Base-by-base conservation (phyloP, 2,888 invertebrate species). In the Xanthorhoe spadicearia region DNA sequence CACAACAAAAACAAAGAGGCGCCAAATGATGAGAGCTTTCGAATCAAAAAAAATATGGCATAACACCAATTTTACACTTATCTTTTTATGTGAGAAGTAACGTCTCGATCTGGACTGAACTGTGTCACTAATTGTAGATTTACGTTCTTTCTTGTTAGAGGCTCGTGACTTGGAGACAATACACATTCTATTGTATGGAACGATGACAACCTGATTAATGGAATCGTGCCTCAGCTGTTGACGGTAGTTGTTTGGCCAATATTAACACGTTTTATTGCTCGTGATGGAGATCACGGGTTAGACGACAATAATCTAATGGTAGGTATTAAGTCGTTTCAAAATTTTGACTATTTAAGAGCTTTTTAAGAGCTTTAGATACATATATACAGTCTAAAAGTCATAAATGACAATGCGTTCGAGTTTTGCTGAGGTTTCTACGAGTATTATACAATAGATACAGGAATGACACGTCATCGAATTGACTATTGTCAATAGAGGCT, bases 151-250 rank as follows among this genome's bases (percentile, higher is more conserved):
- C 48, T 35, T 43, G 38, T 51, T 46, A 28, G 60, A 46, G 46
- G 60, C 23, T 66, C 66, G 61, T 66, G 66, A 61, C 61, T 48
- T 8, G 28, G 18, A 57, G 49, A 61, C 53, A 66, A 59, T 57
- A 52, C 46, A 19, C 17, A 57, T 35, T 52, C 46, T 57, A 50
- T 48, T 59, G 48, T 52, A 32, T 48, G 49, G 13, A 18, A 54
- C 28, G 51, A 55, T 46, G 43, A 55, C 59, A 51, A 50, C 28
- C 48, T 58, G 49, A 23, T 23, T 55, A 55, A 59, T 51, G 49
- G n/a, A 60, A 43, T 67, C 67, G 67, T 67, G 67, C 52, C 48
- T 15, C 28, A n/a, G 46, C 17, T 67, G 59, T 67, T 48, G 62
- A 67, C 59, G 18, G 19, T 57, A 23, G 43, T 9, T 68, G 57